phyloP scores from a whole-genome alignment of 2,797 vertebrate genomes.

The Takifugu ocellatus region DNA sequence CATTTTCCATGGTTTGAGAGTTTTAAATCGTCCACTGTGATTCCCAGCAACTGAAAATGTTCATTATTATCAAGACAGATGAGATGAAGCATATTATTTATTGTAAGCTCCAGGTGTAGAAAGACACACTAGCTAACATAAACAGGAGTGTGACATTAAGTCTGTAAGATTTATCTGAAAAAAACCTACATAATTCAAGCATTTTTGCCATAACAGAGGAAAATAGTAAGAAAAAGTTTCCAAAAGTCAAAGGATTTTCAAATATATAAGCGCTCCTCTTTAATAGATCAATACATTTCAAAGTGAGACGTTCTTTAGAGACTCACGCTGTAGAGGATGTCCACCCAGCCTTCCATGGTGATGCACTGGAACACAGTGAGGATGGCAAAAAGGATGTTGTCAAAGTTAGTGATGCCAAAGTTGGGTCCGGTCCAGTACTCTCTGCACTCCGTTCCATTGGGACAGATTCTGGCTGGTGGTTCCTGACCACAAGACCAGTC shows the following conservation, averaged over 20 bases:
- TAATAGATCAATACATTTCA: no score
- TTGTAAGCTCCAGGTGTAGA: not conserved
- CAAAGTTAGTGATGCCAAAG: conserved; percentile 97
- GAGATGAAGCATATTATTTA: not conserved
- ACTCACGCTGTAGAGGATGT: conserved; percentile 89
- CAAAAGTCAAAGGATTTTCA: no score
- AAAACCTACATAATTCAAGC: not conserved
- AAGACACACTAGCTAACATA: not conserved
- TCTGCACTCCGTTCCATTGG: conserved; percentile 78
- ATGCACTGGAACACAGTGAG: conserved; percentile 98
- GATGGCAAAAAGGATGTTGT: conserved; percentile 96
- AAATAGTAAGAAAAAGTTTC: no score
- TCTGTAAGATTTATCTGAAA: not conserved
- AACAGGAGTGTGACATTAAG: not conserved
- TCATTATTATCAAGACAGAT: not conserved
- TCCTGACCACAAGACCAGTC: conserved; percentile 89
- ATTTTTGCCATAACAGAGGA: no score
- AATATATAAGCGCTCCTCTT: no score
- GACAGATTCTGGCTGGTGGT: conserved; percentile 80
- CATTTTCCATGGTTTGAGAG: conserved; percentile 15
- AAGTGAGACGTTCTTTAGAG: not conserved
- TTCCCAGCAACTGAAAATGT: not conserved
- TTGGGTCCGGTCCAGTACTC: conserved; percentile 94
- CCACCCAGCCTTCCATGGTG: conserved; percentile 98
- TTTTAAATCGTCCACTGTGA: conserved; percentile 3